Base-by-base conservation (phyloP, 2,797 vertebrate genomes). In the Trachurus trachurus region DNA sequence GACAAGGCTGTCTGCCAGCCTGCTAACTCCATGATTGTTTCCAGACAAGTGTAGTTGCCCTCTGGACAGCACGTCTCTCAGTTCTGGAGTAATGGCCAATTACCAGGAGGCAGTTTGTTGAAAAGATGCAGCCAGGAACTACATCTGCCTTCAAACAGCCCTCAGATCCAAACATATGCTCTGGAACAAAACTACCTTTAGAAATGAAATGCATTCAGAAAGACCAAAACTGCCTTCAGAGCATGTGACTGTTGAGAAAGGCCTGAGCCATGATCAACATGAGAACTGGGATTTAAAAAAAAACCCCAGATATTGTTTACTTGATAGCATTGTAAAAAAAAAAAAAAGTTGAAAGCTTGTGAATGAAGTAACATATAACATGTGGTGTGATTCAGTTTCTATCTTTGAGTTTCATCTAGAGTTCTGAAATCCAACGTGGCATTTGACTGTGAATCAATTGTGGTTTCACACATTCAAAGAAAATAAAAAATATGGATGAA, bases 41-140 rank as follows among this genome's bases (percentile, higher is more conserved):
- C 93, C 94, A 95, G 94, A 92, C 91, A 92, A 91, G 87, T 85
- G 80, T 66, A 89, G 93, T 92, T 93, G 91, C 93, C 93, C 92
- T 93, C 88, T 93, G 92, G 92, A 93, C 90, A 90, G 89, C 90
- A 84, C 78, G 81, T 89, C 88, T 93, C 89, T 89, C 89, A 88
- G 85, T 90, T 93, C 85, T 78, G 74, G 86, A 93, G 90, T 93
- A 93, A 94, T 94, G 91, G 93, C 87, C 93, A 94, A 94, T 95
- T 94, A 95, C 91, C 85, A 94, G 87, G 83, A 91, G 89, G 87
- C 89, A 92, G 92, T 92, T 93, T 93, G 93, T 90, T 93, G 91
- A 94, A 94, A 90, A 75, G 92, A 94, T 93, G 87, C 87, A 92
- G 93, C 89, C 87, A 93, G 86, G 81, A 94, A 93, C 82, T 92